A percentile compares a stretch with the other conserved stretches of the same genome.
Conservation (phyloP, 2,888 invertebrate species). For the Epicampocera succincta region DNA sequence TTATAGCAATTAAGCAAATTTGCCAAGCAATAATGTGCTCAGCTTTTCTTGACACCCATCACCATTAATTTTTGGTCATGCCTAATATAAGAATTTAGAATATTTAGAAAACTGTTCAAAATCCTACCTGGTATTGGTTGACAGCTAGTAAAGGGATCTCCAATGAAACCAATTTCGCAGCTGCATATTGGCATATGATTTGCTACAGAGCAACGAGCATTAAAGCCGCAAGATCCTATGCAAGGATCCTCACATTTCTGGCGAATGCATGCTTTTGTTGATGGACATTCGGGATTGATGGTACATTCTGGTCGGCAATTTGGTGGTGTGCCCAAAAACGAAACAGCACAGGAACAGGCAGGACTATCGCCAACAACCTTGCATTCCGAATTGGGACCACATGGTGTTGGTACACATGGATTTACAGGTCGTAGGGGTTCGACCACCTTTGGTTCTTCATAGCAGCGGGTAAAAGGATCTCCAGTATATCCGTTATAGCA, state of each 20-base stretch:
- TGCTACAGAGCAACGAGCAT: constrained; percentile 84
- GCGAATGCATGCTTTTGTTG: constrained; percentile 85
- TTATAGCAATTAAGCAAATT: background rate
- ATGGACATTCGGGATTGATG: constrained; percentile 86
- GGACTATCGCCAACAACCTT: constrained; percentile 83
- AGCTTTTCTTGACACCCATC: constrained; percentile 25
- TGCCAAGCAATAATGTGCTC: background rate
- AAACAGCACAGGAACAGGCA: constrained; percentile 84
- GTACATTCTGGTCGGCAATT: constrained; percentile 86
- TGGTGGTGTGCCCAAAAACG: constrained; percentile 86
- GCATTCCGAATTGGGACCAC: constrained; percentile 85
- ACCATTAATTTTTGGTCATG: constrained; percentile 64
- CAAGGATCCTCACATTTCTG: constrained; percentile 86
- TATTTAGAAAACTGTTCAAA: constrained; percentile 55
- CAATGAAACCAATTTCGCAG: constrained; percentile 90
- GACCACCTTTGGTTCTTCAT: constrained; percentile 75
- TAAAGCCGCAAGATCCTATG: constrained; percentile 85
- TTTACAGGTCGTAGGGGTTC: constrained; percentile 80
- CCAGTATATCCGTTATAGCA: constrained; percentile 88
- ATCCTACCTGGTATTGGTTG: constrained; percentile 82
- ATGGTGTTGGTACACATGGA: constrained; percentile 86
- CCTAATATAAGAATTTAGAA: constrained; percentile 56
- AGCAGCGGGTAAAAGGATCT: constrained; percentile 88
- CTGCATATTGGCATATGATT: constrained; percentile 90
- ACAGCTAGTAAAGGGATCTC: constrained; percentile 88